A percentile compares a stretch with the other conserved stretches of the same genome.
Conservation (phyloP, 2,888 invertebrate genomes). For the Caenorhabditis parvicauda region DNA sequence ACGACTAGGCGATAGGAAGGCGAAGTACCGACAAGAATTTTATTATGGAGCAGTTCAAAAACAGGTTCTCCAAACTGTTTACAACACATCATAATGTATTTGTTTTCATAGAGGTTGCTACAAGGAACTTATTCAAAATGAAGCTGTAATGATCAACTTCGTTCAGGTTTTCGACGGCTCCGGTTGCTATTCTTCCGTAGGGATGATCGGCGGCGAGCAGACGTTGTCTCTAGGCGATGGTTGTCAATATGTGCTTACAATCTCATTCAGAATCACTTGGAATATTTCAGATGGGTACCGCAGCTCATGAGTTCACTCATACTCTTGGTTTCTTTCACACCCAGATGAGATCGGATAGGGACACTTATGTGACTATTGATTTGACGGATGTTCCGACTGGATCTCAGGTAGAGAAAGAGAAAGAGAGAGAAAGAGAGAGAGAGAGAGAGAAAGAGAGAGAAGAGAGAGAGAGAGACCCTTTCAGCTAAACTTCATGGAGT, state of each 20-base stretch:
- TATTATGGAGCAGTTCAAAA: too few species aligned
- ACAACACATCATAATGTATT: background rate
- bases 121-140: background rate
- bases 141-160: background rate
- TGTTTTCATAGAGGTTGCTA: background rate
- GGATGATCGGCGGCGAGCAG: slow-evolving; percentile 33
- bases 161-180: slow-evolving; percentile 24
- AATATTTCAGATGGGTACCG: slow-evolving; percentile 22
- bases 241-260: slow-evolving; percentile 19
- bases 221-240: slow-evolving; percentile 30
- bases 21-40: too few species aligned
- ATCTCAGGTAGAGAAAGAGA: too few species aligned
- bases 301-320: slow-evolving; percentile 34
- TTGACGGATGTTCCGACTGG: slow-evolving; percentile 18
- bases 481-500: slow-evolving; percentile 15
- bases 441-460: too few species aligned
- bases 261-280: background rate
- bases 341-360: slow-evolving; percentile 37
- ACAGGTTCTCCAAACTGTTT: background rate
- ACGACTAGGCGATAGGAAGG: too few species aligned
- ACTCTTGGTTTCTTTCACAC: slow-evolving; percentile 30
- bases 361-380: slow-evolving; percentile 30
- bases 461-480: background rate
- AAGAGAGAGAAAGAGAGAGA: too few species aligned
- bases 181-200: slow-evolving; percentile 32